Conservation (phyloP, 2,113 vertebrate genomes). For the Jacana jacana region DNA sequence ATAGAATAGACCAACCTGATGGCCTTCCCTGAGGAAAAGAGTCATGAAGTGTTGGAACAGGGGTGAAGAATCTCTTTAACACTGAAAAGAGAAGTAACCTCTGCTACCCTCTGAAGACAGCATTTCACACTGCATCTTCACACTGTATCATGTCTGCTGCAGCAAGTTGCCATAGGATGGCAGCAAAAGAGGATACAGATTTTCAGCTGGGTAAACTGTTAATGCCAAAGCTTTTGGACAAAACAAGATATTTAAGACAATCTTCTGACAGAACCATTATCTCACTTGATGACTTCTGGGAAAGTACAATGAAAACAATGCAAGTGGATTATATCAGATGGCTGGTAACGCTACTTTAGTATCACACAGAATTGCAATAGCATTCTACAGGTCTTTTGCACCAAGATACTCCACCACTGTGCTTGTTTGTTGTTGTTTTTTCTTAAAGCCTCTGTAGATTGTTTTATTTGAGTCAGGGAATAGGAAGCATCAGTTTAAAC, state of each 20-base stretch:
- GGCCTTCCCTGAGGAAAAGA: neutral
- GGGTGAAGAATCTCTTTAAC: neutral
- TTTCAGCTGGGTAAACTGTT: neutral
- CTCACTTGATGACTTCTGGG: neutral
- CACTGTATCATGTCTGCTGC: neutral
- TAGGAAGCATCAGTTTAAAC: neutral
- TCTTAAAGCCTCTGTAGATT: neutral
- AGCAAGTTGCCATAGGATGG: constrained; percentile 4
- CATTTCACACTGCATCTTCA: constrained; percentile 3
- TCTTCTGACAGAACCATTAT: neutral
- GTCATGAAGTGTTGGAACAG: neutral
- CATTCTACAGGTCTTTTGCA: neutral
- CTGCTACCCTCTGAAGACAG: constrained; percentile 36
- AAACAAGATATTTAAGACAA: neutral
- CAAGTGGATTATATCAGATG: neutral
- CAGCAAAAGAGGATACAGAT: constrained; percentile 29
- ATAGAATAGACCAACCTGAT: neutral
- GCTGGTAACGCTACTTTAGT: neutral
- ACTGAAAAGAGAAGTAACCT: neutral
- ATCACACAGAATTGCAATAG: neutral
- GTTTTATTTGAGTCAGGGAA: neutral
- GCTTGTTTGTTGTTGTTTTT: neutral
- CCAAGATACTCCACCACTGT: neutral
- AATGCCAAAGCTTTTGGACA: neutral
- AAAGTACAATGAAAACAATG: neutral